A percentile compares a stretch with the other conserved stretches of the same genome.
phyloP scores from a whole-genome alignment of 2,113 vertebrate genomes.

The Bombycilla garrulus region DNA sequence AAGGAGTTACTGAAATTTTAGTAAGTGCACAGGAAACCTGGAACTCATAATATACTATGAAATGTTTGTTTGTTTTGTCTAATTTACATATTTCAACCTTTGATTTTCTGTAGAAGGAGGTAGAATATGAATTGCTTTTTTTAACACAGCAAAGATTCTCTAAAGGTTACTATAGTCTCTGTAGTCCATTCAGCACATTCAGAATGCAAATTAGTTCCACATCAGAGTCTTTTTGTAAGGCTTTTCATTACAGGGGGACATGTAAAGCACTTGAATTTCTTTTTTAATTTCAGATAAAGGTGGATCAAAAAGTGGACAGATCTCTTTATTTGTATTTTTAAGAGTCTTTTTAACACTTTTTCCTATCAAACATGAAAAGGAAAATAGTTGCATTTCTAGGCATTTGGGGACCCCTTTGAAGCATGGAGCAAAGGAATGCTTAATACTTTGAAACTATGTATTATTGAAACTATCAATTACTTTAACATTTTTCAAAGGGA shows the following conservation, averaged over 20 bases:
- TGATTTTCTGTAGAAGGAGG: slow-evolving; percentile 9
- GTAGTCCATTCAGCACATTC: slow-evolving; percentile 13
- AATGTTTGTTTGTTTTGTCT: slow-evolving; percentile 38
- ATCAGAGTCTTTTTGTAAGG: slow-evolving; percentile 11
- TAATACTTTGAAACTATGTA: slow-evolving; percentile 34
- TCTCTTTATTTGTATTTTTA: slow-evolving; percentile 52
- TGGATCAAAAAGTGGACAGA: slow-evolving; percentile 30
- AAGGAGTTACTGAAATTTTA: not conserved
- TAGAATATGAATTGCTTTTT: not conserved
- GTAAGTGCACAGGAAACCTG: not conserved
- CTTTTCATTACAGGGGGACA: slow-evolving; percentile 13
- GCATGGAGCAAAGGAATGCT: slow-evolving; percentile 25
- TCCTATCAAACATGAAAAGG: slow-evolving; percentile 20
- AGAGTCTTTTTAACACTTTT: not conserved
- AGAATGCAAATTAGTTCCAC: slow-evolving; percentile 33
- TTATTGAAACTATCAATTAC: slow-evolving; percentile 44
- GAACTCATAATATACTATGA: not conserved
- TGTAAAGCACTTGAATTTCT: not conserved
- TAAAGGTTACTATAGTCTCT: slow-evolving; percentile 33
- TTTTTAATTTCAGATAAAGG: slow-evolving; percentile 36
- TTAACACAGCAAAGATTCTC: not conserved
- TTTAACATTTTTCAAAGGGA: slow-evolving; percentile 45
- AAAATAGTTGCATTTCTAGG: slow-evolving; percentile 28
- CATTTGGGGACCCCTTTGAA: slow-evolving; percentile 35
- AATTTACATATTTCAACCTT: slow-evolving; percentile 28